These are phyloP conservation scores for Acanthopagrus latus DNA, from an alignment of 2,797 vertebrate genomes.

Conservation along the genomic window DNA sequence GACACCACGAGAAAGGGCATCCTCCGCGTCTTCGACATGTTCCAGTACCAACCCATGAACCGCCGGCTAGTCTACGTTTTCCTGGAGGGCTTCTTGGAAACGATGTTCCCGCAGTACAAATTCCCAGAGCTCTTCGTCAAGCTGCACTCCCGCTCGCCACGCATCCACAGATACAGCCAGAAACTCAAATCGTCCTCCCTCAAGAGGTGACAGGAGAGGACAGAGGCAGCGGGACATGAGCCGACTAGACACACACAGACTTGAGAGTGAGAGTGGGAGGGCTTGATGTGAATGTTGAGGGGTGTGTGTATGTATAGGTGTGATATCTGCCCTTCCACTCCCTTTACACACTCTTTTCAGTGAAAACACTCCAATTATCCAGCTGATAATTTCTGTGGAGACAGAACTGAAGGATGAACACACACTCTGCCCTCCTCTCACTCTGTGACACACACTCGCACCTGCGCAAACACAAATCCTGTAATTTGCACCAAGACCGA, in stretches of 20 bases:
- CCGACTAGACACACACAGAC: constrained; percentile 47
- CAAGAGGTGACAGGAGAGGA: constrained; percentile 96
- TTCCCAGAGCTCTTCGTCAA: constrained; percentile 98
- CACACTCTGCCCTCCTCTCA: constrained; percentile 44
- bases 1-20: constrained; percentile 98
- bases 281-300: constrained; percentile 36
- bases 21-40: constrained; percentile 99
- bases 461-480: constrained; percentile 54
- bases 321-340: constrained; percentile 57
- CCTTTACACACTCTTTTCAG: constrained; percentile 36
- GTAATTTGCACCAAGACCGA: constrained; percentile 78
- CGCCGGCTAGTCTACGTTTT: constrained; percentile 97
- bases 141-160: constrained; percentile 96
- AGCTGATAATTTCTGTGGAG: constrained; percentile 36
- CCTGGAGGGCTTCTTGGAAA: constrained; percentile 98
- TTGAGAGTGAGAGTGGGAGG: constrained; percentile 43
- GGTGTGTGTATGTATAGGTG: constrained; percentile 34
- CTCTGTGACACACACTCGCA: constrained; percentile 41
- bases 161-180: constrained; percentile 93
- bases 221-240: constrained; percentile 62
- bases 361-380: constrained; percentile 68
- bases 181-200: constrained; percentile 93
- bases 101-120: constrained; percentile 97
- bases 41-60: constrained; percentile 98
- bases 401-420: constrained; percentile 52